Conservation (phyloP, 2,888 invertebrate genomes). For the Stictocephala bisonia region DNA sequence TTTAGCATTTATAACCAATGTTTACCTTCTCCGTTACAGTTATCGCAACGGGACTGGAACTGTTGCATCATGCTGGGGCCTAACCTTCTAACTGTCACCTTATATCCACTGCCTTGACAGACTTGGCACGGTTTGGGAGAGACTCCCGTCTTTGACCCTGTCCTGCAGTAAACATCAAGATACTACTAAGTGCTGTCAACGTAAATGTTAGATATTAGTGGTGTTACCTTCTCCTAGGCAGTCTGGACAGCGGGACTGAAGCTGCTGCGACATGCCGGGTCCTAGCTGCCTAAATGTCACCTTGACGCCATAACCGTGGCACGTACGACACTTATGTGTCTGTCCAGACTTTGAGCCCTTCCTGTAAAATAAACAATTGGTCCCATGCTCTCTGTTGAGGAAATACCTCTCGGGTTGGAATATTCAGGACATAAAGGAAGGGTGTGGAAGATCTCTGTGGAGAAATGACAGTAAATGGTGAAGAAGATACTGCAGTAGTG, state of each 20-base stretch:
- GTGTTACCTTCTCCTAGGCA: conserved; percentile 65
- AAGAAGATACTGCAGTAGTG: no score
- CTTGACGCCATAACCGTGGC: conserved; percentile 83
- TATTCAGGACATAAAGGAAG: no score
- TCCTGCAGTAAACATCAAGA: conserved; percentile 16
- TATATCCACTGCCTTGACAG: conserved; percentile 83
- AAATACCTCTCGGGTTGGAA: no score
- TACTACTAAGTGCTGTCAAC: background rate
- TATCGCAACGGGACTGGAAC: conserved; percentile 60
- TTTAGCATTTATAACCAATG: no score
- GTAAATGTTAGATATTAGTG: background rate
- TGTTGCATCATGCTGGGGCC: conserved; percentile 46
- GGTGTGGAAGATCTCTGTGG: no score
- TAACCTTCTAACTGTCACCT: conserved; percentile 78
- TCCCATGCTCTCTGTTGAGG: no score
- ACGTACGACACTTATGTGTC: conserved; percentile 75
- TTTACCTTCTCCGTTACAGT: conserved; percentile 66
- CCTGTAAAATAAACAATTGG: conserved; percentile 63
- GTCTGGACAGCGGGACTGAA: conserved; percentile 61
- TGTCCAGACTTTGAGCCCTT: conserved; percentile 76
- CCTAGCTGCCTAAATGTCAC: conserved; percentile 76
- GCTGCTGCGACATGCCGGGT: conserved; percentile 60
- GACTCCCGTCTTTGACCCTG: conserved; percentile 65
- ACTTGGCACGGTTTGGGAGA: conserved; percentile 74
- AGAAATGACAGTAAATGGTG: no score